Conservation (phyloP, 2,113 vertebrate species). For the Daboia siamensis region DNA sequence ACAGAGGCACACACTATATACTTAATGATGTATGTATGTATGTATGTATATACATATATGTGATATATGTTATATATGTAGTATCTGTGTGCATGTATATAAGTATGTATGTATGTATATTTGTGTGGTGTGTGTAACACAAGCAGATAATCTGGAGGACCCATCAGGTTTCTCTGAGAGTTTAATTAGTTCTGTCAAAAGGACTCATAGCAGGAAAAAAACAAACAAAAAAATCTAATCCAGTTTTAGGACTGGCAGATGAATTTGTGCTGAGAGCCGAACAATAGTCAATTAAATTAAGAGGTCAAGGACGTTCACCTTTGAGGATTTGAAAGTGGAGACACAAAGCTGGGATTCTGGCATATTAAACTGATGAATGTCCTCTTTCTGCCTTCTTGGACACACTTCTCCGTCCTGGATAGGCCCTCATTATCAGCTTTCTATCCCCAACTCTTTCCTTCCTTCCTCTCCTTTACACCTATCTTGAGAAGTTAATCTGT, state of each 20-base stretch:
- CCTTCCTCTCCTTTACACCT: not conserved
- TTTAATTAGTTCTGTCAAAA: not conserved
- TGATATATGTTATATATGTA: no score
- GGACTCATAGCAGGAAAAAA: no score
- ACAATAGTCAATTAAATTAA: slow-evolving; percentile 13
- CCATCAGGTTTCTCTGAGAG: not conserved
- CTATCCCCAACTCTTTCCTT: not conserved
- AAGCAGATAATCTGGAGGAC: not conserved
- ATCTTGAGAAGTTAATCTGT: not conserved
- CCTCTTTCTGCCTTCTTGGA: not conserved
- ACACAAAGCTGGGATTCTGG: slow-evolving; percentile 11
- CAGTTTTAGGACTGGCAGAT: not conserved
- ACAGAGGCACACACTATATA: no score
- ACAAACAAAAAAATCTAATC: not conserved
- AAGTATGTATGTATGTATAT: no score
- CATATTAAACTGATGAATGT: not conserved
- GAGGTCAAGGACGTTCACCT: not conserved
- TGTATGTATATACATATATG: no score
- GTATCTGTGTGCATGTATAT: no score
- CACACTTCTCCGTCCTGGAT: not conserved
- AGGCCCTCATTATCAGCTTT: not conserved
- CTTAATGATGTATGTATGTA: no score
- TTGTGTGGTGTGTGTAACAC: not conserved
- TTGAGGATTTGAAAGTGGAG: slow-evolving; percentile 15
- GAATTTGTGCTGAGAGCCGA: not conserved